phyloP scores from a whole-genome alignment of 1,140 invertebrate species.

The Caenorhabditis brenneri region DNA sequence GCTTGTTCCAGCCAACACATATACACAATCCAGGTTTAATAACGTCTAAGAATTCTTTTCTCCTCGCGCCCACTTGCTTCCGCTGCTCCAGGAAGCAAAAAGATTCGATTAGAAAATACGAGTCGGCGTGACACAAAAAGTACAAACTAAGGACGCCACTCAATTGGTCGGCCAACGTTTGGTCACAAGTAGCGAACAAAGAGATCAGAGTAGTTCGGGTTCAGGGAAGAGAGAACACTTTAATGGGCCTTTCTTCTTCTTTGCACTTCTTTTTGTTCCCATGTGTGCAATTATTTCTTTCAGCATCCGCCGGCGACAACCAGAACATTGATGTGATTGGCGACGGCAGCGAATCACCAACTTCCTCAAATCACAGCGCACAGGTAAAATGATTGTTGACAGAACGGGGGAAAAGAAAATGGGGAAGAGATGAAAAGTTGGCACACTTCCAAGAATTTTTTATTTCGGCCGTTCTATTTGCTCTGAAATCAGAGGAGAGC shows the following conservation, averaged over 20 bases:
- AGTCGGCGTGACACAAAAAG: not conserved
- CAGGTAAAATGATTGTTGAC: slow-evolving; percentile 30
- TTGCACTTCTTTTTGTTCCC: not conserved
- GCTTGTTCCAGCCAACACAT: not conserved
- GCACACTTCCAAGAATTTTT: slow-evolving; percentile 26
- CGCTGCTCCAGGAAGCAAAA: slow-evolving; percentile 22
- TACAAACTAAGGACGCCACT: slow-evolving; percentile 27
- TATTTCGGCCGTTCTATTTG: slow-evolving; percentile 36
- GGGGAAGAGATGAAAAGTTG: not conserved
- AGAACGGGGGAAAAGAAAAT: not conserved
- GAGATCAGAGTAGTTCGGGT: not conserved
- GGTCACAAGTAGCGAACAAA: slow-evolving; percentile 28
- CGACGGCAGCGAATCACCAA: slow-evolving; percentile 51
- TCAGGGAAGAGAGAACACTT: not conserved
- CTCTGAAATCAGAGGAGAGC: slow-evolving; percentile 40
- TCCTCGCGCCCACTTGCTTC: not conserved
- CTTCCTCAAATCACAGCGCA: slow-evolving; percentile 42
- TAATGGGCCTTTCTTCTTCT: not conserved
- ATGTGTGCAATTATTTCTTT: not conserved
- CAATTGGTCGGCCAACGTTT: not conserved
- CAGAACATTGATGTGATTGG: slow-evolving; percentile 48
- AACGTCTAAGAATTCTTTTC: not conserved
- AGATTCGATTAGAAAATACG: slow-evolving; percentile 25
- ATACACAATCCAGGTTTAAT: not conserved
- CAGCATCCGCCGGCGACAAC: slow-evolving; percentile 34